Evolutionary conservation across 2,113 vertebrate genomes (phyloP), one percentile per base, ranked within the genome.

Genomic region (Macquaria australasica): DNA sequence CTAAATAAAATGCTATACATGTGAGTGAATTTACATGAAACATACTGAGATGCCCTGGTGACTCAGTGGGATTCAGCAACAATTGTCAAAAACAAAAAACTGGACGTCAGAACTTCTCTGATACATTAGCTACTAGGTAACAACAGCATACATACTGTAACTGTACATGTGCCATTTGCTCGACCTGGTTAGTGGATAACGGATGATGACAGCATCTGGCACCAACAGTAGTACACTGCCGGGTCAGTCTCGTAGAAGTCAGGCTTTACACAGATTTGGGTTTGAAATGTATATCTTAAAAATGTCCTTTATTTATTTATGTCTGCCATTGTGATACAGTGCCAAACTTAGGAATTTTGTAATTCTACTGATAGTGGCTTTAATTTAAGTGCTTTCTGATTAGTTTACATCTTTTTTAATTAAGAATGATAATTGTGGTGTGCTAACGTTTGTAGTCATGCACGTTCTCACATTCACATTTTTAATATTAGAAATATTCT

Each of bases 161-260:
- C 39, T 53, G 55, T 58, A 84, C 75, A 59, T 50, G 53, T 62
- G 77, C 63, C 23, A 1, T 21, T 37, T 60, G n/a, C 25, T 9
- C 28, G 41, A 62, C 66, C 74, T 58, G 72, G 9, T 31, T 67
- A 28, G 48, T 31, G 51, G 51, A 53, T 51, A 6, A 50, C 16
- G 18, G 9, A 70, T 60, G 14, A 8, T 80, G 31, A 59, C n/a
- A 16, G 51, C 39, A 66, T 66, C 39, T 72, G 28, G 45, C 39
- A 64, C 15, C 39, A 25, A 45, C 69, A 59, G 6, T 41, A 31
- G 10, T 41, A 48, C 50, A 28, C 71, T 25, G 21, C 18, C 6
- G 43, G 31, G 28, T 55, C 20, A 12, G 37, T 48, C n/a, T 58
- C 28, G 41, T 66, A 69, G 63, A 72, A n/a, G 28, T 48, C 51